These are phyloP conservation scores for Apotomis capreana DNA, from an alignment of 2,888 invertebrate genomes.

Conservation along the genomic window DNA sequence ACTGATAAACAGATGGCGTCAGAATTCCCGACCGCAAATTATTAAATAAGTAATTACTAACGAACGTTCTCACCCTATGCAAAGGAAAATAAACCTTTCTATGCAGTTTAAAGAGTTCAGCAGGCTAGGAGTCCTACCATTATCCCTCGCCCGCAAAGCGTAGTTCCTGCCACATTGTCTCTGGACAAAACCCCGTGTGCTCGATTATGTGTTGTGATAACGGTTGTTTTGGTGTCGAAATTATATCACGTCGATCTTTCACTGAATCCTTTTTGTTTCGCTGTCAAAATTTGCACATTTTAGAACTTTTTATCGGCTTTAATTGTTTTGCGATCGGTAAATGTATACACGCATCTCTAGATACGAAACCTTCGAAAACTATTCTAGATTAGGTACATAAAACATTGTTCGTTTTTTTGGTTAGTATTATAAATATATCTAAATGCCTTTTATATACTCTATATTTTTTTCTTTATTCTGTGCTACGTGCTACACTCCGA, in stretches of 20 bases:
- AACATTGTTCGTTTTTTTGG: no score
- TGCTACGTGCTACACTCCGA: no score
- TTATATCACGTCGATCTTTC: conserved; percentile 47
- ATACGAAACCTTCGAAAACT: not conserved
- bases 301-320: conserved; percentile 26
- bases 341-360: not conserved
- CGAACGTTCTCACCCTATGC: conserved; percentile 14
- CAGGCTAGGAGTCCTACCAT: conserved; percentile 42
- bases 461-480: no score
- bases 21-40: conserved; percentile 22
- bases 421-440: no score
- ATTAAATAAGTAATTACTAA: conserved; percentile 37
- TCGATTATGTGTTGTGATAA: conserved; percentile 64
- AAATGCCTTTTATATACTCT: no score
- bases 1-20: conserved; percentile 31
- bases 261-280: conserved; percentile 42
- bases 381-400: not conserved
- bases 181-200: conserved; percentile 60
- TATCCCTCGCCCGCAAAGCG: conserved; percentile 55
- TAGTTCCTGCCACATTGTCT: conserved; percentile 78
- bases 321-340: conserved; percentile 16
- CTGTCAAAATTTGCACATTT: conserved; percentile 33
- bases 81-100: conserved; percentile 50
- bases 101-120: conserved; percentile 41
- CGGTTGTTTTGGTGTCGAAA: conserved; percentile 52